Evolutionary conservation across 2,888 invertebrate species (phyloP).

Genomic region (Cheilosia variabilis): DNA sequence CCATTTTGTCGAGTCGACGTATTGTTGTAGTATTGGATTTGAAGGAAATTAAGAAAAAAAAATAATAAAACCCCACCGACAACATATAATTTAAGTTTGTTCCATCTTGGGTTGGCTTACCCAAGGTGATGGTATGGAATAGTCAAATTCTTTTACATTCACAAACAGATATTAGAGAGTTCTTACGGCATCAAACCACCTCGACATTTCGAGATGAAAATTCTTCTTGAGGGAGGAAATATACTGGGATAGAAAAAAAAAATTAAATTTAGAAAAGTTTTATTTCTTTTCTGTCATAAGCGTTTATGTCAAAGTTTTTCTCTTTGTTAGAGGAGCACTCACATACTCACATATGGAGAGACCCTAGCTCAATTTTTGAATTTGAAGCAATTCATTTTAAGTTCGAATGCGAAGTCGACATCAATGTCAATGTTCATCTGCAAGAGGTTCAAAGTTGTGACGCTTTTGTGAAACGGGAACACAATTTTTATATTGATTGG

Average conservation of each 20-base stretch:
- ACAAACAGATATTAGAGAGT: conserved; percentile 9
- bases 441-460: too few relatives aligned
- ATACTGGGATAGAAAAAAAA: conserved; percentile 7
- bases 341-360: conserved; percentile 2
- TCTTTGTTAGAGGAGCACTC: background rate
- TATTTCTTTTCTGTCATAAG: conserved; percentile 40
- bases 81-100: conserved; percentile 31
- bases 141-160: conserved; percentile 1
- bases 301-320: conserved; percentile 28
- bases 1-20: conserved; percentile 2
- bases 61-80: background rate
- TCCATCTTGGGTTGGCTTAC: background rate
- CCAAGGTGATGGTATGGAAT: background rate
- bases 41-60: background rate
- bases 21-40: conserved; percentile 1
- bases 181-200: background rate
- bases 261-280: background rate
- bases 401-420: too few relatives aligned
- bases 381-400: too few relatives aligned
- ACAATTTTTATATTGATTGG: too few relatives aligned
- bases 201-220: conserved; percentile 32
- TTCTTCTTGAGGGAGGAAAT: background rate
- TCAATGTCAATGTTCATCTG: too few relatives aligned
- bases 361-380: background rate
- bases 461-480: too few relatives aligned